Evolutionary conservation across 1,140 invertebrate species (phyloP), one percentile per base, ranked within the genome.

Genomic region (Drosophila kanapiae): DNA sequence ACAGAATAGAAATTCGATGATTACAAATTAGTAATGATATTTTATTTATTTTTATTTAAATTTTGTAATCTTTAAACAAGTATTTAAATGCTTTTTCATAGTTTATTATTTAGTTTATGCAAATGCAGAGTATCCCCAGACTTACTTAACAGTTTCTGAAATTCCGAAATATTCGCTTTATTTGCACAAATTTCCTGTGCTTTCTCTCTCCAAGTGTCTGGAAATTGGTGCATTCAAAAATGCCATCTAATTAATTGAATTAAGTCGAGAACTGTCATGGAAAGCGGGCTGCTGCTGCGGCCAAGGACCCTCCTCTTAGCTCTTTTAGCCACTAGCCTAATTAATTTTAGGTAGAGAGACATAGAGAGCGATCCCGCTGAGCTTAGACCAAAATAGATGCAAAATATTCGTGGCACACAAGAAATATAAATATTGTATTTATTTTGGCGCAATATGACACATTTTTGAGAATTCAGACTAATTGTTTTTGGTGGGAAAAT

Each of bases 211-310:
- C 23, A 1, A 23, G 23, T 23, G 61, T 35, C 18, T 49, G 53
- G 23, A 79, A 53, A 62, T 64, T 60, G n/a, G 23, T 80, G 65
- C 69, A 72, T 61, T 63, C n/a, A 72, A 72, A 74, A 84, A 69
- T 72, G 54, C 13, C 64, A 69, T 61, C 6, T 72, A 84, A 80
- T 80, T 77, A 76, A 80, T 80, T 68, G 37, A 80, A 84, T 84
- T 72, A 62, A 67, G 43, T 64, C 27, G 49, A 77, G 60, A 75
- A 64, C 59, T 68, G 67, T 69, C 57, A 67, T 75, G 70, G 61
- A 69, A 69, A 69, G 16, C 18, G 48, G 74, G 7, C 51, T 53
- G 58, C 27, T 45, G 31, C 43, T 53, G 58, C 27, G 51, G 31
- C 43, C 61, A 63, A 71, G 78, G 78, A 57, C 37, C 37, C 43